Conservation (phyloP, 2,797 vertebrate genomes). For the Pseudochaenichthys georgianus region DNA sequence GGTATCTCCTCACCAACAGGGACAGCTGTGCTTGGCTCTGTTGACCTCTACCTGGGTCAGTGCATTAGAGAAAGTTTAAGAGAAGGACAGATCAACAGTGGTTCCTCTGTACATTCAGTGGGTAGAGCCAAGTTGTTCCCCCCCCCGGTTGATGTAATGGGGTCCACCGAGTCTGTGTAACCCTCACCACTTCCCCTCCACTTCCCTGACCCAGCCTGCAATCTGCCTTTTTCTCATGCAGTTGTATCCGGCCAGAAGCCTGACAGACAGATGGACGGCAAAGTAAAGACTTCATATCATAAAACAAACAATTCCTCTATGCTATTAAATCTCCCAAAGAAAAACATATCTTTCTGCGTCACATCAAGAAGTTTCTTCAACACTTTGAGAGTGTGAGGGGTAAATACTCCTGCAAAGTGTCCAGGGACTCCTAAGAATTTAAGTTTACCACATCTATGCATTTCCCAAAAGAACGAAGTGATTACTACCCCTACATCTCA, state of each 20-base stretch:
- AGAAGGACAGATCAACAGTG: constrained; percentile 68
- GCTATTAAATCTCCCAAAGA: constrained; percentile 70
- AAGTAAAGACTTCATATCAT: constrained; percentile 72
- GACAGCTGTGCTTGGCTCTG: constrained; percentile 67
- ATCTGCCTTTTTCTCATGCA: constrained; percentile 75
- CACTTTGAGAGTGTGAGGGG: constrained; percentile 70
- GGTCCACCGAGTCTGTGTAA: constrained; percentile 53
- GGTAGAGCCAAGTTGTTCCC: constrained; percentile 67
- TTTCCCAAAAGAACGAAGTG: constrained; percentile 72
- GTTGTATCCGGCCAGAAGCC: constrained; percentile 53
- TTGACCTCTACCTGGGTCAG: constrained; percentile 76
- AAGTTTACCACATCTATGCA: constrained; percentile 70
- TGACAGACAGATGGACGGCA: constrained; percentile 67
- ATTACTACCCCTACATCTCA: constrained; percentile 69
- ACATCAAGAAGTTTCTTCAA: constrained; percentile 70
- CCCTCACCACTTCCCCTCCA: constrained; percentile 50
- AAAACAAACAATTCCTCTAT: constrained; percentile 71
- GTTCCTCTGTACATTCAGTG: constrained; percentile 84
- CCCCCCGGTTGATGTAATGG: constrained; percentile 39
- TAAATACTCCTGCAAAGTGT: constrained; percentile 71
- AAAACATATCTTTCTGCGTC: constrained; percentile 57
- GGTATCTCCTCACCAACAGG: constrained; percentile 63
- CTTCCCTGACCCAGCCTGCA: constrained; percentile 58
- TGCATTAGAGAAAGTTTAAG: constrained; percentile 69
- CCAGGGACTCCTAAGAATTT: constrained; percentile 75